Percentiles rank a stretch among this genome's conserved stretches.
phyloP scores from a whole-genome alignment of 2,888 invertebrate genomes.

The Mylabris sibirica region DNA sequence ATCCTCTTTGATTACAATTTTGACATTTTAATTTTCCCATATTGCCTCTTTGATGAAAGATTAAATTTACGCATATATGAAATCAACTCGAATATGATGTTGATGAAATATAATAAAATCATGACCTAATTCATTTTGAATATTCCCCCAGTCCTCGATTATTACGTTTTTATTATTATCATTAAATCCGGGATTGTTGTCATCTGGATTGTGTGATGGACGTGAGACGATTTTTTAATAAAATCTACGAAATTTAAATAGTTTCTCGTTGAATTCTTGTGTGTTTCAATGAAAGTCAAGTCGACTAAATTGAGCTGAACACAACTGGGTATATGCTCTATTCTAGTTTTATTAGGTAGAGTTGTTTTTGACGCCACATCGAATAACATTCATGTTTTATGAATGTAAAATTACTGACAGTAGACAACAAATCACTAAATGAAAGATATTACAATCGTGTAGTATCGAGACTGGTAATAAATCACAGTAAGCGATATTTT shows the following conservation, averaged over 20 bases:
- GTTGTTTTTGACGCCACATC: too few species aligned
- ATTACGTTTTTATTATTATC: background rate
- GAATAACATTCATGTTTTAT: background rate
- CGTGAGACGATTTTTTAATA: background rate
- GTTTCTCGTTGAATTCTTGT: too few species aligned
- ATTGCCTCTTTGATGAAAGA: background rate
- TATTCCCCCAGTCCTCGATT: background rate
- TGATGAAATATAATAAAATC: background rate
- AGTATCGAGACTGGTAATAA: background rate
- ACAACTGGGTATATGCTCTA: too few species aligned
- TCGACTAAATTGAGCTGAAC: too few species aligned
- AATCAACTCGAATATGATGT: background rate
- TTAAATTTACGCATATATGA: background rate
- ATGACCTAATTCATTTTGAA: background rate
- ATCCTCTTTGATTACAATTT: background rate
- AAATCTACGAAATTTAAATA: background rate
- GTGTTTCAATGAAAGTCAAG: too few species aligned
- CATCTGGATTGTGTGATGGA: background rate
- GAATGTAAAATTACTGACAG: background rate
- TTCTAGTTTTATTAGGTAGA: too few species aligned
- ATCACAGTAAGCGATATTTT: background rate
- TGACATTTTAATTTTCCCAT: background rate
- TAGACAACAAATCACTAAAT: conserved; percentile 1
- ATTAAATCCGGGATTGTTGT: background rate
- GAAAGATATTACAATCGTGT: background rate